A percentile compares a stretch with the other conserved stretches of the same genome.
Evolutionary conservation across 2,113 vertebrate species (phyloP).

Genomic region (Rhagologus leucostigma): DNA sequence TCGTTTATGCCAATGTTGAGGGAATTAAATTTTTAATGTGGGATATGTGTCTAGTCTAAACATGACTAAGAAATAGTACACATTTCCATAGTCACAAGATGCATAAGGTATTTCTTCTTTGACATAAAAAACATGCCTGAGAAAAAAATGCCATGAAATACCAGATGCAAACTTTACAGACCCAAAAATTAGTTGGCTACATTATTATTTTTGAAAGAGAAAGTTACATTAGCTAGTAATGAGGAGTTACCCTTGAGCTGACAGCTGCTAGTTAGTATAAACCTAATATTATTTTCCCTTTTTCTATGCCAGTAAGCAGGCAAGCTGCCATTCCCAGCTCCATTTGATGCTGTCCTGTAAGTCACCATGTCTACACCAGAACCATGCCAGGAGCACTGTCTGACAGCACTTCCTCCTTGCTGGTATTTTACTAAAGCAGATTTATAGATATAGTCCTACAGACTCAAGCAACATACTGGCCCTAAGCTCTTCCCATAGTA

Average conservation of each 20-base stretch:
- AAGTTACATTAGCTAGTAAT: neutral
- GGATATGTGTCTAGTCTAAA: neutral
- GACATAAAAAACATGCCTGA: neutral
- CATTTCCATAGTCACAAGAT: neutral
- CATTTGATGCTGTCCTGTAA: rapidly evolving
- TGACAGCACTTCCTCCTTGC: neutral
- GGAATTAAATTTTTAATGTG: neutral
- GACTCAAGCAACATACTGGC: neutral
- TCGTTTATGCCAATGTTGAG: neutral
- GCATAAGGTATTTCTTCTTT: neutral
- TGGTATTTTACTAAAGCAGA: neutral
- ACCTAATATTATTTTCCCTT: neutral
- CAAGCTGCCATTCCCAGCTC: neutral
- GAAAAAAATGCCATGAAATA: neutral
- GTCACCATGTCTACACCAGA: neutral
- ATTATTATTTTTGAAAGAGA: neutral
- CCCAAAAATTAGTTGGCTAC: neutral
- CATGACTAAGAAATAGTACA: neutral
- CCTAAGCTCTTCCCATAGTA: neutral
- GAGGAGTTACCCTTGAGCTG: neutral
- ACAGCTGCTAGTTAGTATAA: neutral
- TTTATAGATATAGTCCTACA: neutral
- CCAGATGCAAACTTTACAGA: neutral
- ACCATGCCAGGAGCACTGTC: neutral
- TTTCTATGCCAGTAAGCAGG: no score